Evolutionary conservation across 1,140 invertebrate species (phyloP).

Genomic region (Tetramorium parvispinum): DNA sequence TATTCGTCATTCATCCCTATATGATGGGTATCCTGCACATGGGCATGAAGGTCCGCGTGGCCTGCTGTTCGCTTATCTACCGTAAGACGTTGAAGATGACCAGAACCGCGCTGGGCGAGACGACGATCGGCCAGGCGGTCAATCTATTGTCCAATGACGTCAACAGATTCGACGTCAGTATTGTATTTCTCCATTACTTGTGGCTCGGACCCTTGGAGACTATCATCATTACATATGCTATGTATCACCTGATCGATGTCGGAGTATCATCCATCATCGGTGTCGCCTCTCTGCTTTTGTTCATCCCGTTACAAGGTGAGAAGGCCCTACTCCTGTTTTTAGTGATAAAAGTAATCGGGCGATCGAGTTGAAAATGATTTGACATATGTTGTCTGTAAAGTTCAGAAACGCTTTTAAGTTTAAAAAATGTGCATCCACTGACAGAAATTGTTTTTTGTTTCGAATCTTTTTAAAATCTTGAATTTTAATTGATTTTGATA

Average conservation of each 20-base stretch:
- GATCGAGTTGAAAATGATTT: background rate
- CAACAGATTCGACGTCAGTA: constrained; percentile 89
- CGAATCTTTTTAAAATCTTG: background rate
- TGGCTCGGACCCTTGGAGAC: constrained; percentile 92
- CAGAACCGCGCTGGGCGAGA: constrained; percentile 90
- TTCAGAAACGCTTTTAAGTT: background rate
- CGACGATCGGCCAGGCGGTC: constrained; percentile 93
- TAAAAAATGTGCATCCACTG: background rate
- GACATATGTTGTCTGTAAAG: background rate
- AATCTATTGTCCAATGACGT: constrained; percentile 96
- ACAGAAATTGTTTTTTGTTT: background rate
- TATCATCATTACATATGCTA: constrained; percentile 90
- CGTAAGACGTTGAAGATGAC: constrained; percentile 90
- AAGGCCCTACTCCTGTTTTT: background rate
- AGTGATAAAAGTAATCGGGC: background rate
- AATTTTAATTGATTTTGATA: background rate
- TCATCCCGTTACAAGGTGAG: constrained; percentile 93
- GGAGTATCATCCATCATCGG: constrained; percentile 90
- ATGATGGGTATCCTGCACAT: constrained; percentile 91
- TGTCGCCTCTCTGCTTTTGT: constrained; percentile 91
- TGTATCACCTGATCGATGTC: constrained; percentile 91
- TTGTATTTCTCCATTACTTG: constrained; percentile 89
- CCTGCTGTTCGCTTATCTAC: constrained; percentile 93
- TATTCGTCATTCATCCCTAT: constrained; percentile 92
- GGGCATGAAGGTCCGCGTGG: constrained; percentile 92